A percentile compares a stretch with the other conserved stretches of the same genome.
Evolutionary conservation across 2,113 vertebrate species (phyloP).

Genomic region (Madoqua kirkii): DNA sequence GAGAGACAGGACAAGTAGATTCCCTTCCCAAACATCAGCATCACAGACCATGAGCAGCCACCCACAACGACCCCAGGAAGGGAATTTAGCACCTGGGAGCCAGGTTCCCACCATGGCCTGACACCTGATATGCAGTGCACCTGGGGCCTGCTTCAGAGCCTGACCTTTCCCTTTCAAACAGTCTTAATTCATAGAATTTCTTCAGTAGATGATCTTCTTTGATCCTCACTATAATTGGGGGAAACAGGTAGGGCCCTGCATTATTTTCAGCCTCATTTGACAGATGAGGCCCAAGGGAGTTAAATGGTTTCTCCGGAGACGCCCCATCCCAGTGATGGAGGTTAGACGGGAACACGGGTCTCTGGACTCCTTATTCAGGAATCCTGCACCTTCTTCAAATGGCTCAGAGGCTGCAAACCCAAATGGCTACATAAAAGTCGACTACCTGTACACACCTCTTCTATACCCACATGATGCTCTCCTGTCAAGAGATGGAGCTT

Average conservation of each 20-base stretch:
- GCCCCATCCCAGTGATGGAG: neutral
- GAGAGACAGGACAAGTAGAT: slow-evolving; percentile 54
- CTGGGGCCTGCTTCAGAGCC: neutral
- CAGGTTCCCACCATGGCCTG: neutral
- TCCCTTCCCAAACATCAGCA: neutral
- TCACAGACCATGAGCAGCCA: neutral
- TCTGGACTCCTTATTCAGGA: neutral
- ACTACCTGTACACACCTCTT: neutral
- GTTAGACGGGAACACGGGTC: neutral
- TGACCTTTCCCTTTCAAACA: neutral
- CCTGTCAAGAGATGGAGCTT: neutral
- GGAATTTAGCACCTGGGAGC: slow-evolving; percentile 20
- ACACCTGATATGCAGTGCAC: neutral
- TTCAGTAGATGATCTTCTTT: neutral
- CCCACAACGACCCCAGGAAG: neutral
- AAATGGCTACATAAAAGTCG: too few relatives aligned
- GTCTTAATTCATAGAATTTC: neutral
- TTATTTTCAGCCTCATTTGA: neutral
- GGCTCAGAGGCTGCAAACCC: neutral
- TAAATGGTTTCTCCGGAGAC: neutral
- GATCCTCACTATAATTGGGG: neutral
- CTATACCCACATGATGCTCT: neutral
- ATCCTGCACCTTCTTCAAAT: neutral
- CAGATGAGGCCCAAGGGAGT: neutral
- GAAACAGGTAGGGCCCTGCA: neutral